Percentiles rank a stretch among this genome's conserved stretches.
phyloP scores from a whole-genome alignment of 1,140 invertebrate genomes.

The Caerostris extrusa region DNA sequence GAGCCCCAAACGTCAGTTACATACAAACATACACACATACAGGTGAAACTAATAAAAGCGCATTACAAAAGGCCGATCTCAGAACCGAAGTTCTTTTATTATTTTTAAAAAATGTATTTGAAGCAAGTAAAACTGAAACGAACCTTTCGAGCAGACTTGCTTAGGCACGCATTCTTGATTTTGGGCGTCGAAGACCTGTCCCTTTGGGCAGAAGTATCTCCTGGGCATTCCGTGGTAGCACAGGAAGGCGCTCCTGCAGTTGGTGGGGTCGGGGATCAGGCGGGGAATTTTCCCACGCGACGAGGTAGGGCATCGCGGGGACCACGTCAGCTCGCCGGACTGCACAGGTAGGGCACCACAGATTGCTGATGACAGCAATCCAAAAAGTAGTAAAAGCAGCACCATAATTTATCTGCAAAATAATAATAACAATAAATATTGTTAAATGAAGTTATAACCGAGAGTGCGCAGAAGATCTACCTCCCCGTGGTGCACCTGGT shows the following conservation, averaged over 20 bases:
- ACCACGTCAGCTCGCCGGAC: not conserved
- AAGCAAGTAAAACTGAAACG: not conserved
- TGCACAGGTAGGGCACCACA: not conserved
- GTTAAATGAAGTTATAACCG: no score
- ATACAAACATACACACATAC: no score
- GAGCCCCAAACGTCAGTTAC: no score
- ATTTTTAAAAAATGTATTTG: no score
- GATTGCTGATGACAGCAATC: not conserved
- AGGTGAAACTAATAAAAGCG: no score
- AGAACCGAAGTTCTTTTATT: no score
- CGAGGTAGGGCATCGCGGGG: not conserved
- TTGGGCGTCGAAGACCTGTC: not conserved
- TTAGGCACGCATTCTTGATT: not conserved
- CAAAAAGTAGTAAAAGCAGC: not conserved
- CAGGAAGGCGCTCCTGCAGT: conserved; percentile 19
- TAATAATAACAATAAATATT: no score
- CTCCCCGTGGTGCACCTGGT: no score
- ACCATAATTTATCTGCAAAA: not conserved
- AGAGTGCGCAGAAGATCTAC: no score
- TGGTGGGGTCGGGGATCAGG: conserved; percentile 15
- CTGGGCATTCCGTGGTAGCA: not conserved
- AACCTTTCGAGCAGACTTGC: conserved; percentile 11
- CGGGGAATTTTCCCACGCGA: conserved; percentile 4
- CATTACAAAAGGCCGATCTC: no score
- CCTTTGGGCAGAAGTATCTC: not conserved